Percentiles rank a stretch among this genome's conserved stretches.
Conservation (phyloP, 2,797 vertebrate species). For the Serranus cabrilla region DNA sequence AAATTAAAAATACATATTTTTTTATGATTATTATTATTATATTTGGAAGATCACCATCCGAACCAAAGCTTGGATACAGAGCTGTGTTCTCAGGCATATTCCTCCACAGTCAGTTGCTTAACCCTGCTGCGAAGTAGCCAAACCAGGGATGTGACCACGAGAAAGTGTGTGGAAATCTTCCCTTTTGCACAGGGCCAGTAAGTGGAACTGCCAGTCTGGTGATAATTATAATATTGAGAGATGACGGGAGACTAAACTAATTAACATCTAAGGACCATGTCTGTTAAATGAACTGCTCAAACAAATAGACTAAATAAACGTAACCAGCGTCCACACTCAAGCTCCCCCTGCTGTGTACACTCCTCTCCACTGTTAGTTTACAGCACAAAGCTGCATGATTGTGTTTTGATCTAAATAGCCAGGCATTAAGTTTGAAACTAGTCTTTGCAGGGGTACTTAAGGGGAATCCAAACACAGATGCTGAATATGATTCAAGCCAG, state of each 20-base stretch:
- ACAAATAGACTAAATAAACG: conserved; percentile 74
- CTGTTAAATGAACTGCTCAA: conserved; percentile 78
- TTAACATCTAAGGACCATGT: conserved; percentile 74
- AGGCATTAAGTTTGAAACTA: conserved; percentile 15
- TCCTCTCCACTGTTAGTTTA: conserved; percentile 13
- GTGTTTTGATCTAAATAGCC: conserved; percentile 33
- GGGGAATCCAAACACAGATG: conserved; percentile 11
- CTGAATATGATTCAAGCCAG: conserved; percentile 11
- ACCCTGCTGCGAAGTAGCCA: conserved; percentile 35
- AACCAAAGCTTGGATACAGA: conserved; percentile 5
- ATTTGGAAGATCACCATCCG: conserved; percentile 23
- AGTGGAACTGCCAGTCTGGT: conserved; percentile 72
- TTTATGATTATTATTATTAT: too few relatives aligned
- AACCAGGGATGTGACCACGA: conserved; percentile 29
- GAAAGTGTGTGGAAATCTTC: conserved; percentile 50
- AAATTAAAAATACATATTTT: too few relatives aligned
- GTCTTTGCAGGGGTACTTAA: conserved; percentile 3
- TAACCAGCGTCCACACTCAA: conserved; percentile 29
- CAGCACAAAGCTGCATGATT: conserved; percentile 10
- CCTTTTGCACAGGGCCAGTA: conserved; percentile 28
- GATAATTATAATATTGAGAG: conserved; percentile 83
- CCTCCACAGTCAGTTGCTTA: conserved; percentile 27
- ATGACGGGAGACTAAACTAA: conserved; percentile 70
- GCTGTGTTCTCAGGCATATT: conserved; percentile 22
- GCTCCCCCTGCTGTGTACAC: conserved; percentile 10